Base-by-base conservation (phyloP, 2,113 vertebrate species). In the Hippocampus abdominalis region DNA sequence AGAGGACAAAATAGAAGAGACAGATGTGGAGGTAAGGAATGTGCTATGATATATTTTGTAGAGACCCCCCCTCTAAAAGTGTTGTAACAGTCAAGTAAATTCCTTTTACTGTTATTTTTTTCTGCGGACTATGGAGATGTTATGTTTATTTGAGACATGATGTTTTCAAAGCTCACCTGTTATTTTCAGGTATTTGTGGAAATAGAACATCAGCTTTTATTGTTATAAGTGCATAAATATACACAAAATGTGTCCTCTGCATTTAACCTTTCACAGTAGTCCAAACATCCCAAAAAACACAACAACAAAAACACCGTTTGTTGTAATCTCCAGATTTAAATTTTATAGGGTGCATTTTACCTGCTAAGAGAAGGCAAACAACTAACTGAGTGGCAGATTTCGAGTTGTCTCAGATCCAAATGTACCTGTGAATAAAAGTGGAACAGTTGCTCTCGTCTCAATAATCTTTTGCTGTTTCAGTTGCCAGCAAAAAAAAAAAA, bases 1-100 rank as follows among this genome's bases (percentile, higher is more conserved):
- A 54, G 93, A 93, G 18, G 95, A 96, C 76, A 92, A 83, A 84
- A 86, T 93, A 61, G 95, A 96, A 76, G 95, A 96, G 71, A 72
- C 66, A 15, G 94, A 95, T 27, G 85, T 94, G 64, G 94, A 97
- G 95, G 96, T 98, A 86, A 88, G 93, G 23, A 25, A 1, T 10
- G 25, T 27, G 11, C 8, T 25, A 13, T 25, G 25, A 10, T 25
- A 9, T 53, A 3, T 21, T 12, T 64, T 44, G 6, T 9, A 7
- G 16, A 42, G n/a, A 64, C n/a, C 20, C 1, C 20, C 13, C 36
- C 42, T 16, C 1, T 48, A 11, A 18, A 18, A 60, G 3, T 32
- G 18, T 36, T 32, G 27, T 1, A 18, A 3, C 57, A 32, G 27
- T 60, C 0, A 60, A n/a, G 15, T 48, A 12, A 60, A 16, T 60